phyloP scores from a whole-genome alignment of 2,888 invertebrate genomes.

The Heliconius erato region DNA sequence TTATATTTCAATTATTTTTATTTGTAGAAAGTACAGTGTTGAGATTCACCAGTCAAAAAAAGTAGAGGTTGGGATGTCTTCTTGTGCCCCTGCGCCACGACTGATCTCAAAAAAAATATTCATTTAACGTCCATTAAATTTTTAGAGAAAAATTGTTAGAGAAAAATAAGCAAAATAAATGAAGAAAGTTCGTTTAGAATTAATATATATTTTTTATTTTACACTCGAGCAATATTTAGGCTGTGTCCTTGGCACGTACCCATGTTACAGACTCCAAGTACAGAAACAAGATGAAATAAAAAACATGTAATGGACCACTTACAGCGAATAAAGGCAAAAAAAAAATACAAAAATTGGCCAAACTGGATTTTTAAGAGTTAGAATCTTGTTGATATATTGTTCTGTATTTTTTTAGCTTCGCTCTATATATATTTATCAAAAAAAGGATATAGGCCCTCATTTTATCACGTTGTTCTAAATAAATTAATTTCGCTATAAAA shows the following conservation, averaged over 20 bases:
- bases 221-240: neutral
- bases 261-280: conserved; percentile 3
- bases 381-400: no score
- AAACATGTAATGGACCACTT: conserved; percentile 9
- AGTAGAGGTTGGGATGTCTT: no score
- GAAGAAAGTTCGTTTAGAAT: neutral
- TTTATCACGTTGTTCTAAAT: neutral
- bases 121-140: neutral
- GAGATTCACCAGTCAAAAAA: no score
- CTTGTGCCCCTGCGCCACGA: neutral
- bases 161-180: neutral
- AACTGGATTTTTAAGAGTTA: neutral
- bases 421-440: no score
- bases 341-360: neutral
- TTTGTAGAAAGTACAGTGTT: no score
- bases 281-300: conserved; percentile 17
- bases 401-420: no score
- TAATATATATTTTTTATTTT: conserved; percentile 10
- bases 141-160: neutral
- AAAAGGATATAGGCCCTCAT: neutral
- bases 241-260: conserved; percentile 22
- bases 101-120: neutral
- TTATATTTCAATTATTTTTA: no score
- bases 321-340: neutral
- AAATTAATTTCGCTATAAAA: neutral